These are phyloP conservation scores for Stegophylla sp. DNA, from an alignment of 2,888 invertebrate genomes.

Conservation along the genomic window DNA sequence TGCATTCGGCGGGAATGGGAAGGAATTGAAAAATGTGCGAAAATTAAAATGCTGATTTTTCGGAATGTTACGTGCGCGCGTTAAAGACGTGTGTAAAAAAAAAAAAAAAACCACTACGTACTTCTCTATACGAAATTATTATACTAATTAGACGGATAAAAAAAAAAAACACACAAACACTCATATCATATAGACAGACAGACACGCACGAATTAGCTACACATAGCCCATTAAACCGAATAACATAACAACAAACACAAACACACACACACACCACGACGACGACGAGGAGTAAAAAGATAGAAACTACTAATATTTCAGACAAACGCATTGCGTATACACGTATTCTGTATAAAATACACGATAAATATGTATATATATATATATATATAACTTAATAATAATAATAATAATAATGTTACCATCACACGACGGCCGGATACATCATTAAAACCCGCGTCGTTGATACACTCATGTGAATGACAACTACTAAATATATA, in stretches of 20 bases:
- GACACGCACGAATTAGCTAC: background rate
- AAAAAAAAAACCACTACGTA: background rate
- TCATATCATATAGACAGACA: background rate
- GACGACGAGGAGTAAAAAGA: background rate
- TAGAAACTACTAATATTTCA: background rate
- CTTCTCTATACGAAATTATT: background rate
- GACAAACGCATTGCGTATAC: background rate
- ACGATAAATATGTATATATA: background rate
- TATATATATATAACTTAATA: background rate
- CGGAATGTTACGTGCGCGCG: background rate
- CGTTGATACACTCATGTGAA: constrained; percentile 41
- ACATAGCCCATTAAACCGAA: background rate
- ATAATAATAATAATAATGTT: background rate
- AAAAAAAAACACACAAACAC: constrained; percentile 4
- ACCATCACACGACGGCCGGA: constrained; percentile 30
- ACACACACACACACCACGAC: background rate
- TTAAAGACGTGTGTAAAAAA: background rate
- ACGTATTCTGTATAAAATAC: background rate
- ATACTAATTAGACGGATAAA: constrained; percentile 33
- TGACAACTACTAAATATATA: constrained; percentile 32
- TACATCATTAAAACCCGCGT: constrained; percentile 32
- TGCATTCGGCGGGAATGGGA: background rate
- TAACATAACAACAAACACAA: background rate
- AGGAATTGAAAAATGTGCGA: background rate
- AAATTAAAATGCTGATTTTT: constrained; percentile 7